Percentiles rank a stretch among this genome's conserved stretches.
phyloP scores from a whole-genome alignment of 2,888 invertebrate genomes.

The Sclerodermus sp. region DNA sequence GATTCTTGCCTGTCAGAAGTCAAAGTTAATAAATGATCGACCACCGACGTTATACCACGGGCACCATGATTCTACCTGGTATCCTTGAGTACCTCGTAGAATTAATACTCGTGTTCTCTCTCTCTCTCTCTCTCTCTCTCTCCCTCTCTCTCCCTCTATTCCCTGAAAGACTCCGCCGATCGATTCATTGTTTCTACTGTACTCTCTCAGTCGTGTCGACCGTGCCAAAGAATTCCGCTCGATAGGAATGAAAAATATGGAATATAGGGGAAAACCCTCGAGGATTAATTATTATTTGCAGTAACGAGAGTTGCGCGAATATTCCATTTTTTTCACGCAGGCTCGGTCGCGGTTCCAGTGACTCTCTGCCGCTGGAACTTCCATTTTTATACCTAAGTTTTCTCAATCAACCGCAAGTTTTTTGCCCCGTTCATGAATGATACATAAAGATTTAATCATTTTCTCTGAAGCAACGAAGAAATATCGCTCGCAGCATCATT shows the following conservation, averaged over 20 bases:
- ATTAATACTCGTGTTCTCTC: background rate
- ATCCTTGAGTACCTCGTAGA: no score
- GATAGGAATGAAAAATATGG: no score
- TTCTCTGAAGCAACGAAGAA: conserved; percentile 13
- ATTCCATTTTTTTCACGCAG: no score
- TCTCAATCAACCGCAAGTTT: background rate
- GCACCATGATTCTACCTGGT: background rate
- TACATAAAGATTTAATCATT: conserved; percentile 11
- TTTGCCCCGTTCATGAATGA: conserved; percentile 16
- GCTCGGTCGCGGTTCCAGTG: no score
- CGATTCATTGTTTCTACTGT: no score
- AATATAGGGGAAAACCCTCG: no score
- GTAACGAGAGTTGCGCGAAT: no score
- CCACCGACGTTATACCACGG: conserved; percentile 1
- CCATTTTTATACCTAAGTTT: background rate
- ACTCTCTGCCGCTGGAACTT: no score
- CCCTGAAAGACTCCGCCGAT: no score
- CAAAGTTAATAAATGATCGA: background rate
- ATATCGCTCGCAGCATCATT: conserved; percentile 17
- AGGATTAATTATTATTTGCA: no score
- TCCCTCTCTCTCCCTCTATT: background rate
- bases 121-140: background rate
- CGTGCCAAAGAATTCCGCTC: no score
- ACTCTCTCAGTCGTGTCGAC: no score
- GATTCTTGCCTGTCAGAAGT: background rate